Base-by-base conservation (phyloP, 2,797 vertebrate genomes). In the Pterois miles region DNA sequence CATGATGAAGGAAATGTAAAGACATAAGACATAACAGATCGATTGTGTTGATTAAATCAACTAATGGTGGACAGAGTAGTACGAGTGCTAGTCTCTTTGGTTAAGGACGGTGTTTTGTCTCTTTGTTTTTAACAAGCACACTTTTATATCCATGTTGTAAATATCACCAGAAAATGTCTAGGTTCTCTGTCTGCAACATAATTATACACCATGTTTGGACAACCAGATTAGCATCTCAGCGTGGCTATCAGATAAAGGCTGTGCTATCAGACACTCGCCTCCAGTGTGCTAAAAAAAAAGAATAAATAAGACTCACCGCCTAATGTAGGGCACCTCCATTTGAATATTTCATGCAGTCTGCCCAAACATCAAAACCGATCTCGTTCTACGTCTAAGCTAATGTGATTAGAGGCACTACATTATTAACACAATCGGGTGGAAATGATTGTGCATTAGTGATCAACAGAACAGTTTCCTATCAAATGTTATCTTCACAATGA, bases 271-370 rank as follows among this genome's bases (percentile, higher is more conserved):
- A 83, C 46, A 34, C 70, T 81, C 9, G 71, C 79, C 77, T 83
- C 80, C 57, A 84, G 83, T 77, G 71, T 65, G 71, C 78, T 48
- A 20, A 54, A 66, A 74, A 71, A 75, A 66, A 66, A 29, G 36
- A 48, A 43, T 38, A 20, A 38, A 53, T 36, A 71, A 88, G 53
- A 80, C 73, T 73, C 76, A 71, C 50, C 7, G 48, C 50, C 73
- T 79, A 86, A 92, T 91, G 84, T 91, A 92, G 89, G 88, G 36
- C 90, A 86, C 72, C 85, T 84, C 84, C 1, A 78, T 86, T 82
- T 92, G 66, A 91, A 92, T 91, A 89, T 91, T 92, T 91, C 46
- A 91, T 90, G 83, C 82, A 38, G 56, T 68, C 52, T 56, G 73
- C 67, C 76, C 10, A 16, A 58, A 71, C 76, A 85, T 88, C 87